Evolutionary conservation across 1,140 invertebrate species (phyloP).

Genomic region (Apis florea): DNA sequence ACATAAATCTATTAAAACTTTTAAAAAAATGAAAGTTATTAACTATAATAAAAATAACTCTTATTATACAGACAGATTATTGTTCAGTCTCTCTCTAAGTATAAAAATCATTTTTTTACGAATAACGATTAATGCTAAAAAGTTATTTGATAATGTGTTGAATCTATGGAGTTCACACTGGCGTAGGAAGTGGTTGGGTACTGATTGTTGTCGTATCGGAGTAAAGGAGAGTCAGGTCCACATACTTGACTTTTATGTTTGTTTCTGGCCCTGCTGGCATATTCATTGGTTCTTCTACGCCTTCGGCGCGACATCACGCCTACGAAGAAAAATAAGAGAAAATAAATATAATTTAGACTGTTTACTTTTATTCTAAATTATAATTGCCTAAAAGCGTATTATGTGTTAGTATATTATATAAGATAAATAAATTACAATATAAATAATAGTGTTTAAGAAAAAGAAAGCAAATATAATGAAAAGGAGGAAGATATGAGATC

Average conservation of each 20-base stretch:
- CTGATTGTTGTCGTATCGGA: conserved; percentile 72
- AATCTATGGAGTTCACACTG: conserved; percentile 72
- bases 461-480: neutral
- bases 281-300: conserved; percentile 58
- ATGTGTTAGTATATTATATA: neutral
- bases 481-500: neutral
- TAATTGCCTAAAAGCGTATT: neutral
- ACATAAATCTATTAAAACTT: neutral
- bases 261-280: conserved; percentile 52
- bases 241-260: conserved; percentile 56
- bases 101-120: conserved; percentile 49
- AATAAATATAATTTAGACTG: neutral
- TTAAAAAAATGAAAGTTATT: neutral
- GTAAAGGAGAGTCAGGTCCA: conserved; percentile 73
- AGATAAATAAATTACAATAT: neutral
- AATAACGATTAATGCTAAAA: conserved; percentile 49
- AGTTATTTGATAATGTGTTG: conserved; percentile 45
- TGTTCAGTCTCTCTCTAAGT: conserved; percentile 46
- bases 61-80: conserved; percentile 1
- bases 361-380: neutral
- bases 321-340: conserved; percentile 66
- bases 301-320: conserved; percentile 77
- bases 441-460: neutral
- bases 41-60: conserved; percentile 12
- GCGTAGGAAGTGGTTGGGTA: conserved; percentile 78